Percentiles rank a stretch among this genome's conserved stretches.
phyloP scores from a whole-genome alignment of 2,797 vertebrate genomes.

The Sebastes iracundus region DNA sequence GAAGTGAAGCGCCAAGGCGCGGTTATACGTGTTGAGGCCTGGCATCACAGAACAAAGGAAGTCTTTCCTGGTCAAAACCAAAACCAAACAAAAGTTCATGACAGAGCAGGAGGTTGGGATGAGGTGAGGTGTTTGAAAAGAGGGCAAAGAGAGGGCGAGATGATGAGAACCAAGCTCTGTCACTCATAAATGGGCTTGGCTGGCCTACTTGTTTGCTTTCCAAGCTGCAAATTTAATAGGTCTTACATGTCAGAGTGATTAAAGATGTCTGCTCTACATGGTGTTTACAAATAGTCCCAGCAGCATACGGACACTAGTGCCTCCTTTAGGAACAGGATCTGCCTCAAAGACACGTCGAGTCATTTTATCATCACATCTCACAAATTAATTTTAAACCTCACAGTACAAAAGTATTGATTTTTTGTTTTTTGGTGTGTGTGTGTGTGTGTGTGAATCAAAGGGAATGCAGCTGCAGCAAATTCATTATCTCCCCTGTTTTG shows the following conservation, averaged over 20 bases:
- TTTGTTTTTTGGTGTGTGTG: not conserved
- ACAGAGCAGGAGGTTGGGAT: not conserved
- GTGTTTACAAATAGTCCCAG: conserved; percentile 58
- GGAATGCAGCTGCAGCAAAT: not conserved
- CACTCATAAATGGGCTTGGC: conserved; percentile 37
- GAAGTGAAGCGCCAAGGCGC: too few relatives aligned
- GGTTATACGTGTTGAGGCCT: not conserved
- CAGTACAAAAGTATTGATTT: not conserved
- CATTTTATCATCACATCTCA: not conserved
- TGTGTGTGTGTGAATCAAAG: not conserved
- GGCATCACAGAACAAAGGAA: not conserved
- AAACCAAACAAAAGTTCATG: not conserved
- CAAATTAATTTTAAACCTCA: not conserved
- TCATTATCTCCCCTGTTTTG: conserved; percentile 15
- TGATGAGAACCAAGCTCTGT: conserved; percentile 16
- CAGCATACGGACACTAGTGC: conserved; percentile 2
- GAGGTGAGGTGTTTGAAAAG: conserved; percentile 12
- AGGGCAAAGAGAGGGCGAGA: conserved; percentile 4
- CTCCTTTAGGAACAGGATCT: not conserved
- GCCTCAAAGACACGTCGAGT: not conserved
- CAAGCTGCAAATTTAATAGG: conserved; percentile 49
- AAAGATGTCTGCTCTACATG: conserved; percentile 44
- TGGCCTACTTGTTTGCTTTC: conserved; percentile 65
- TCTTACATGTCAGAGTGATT: conserved; percentile 49
- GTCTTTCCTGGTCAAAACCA: not conserved